These are phyloP conservation scores for Clarias fuscus DNA, from an alignment of 2,797 vertebrate species.

Conservation along the genomic window DNA sequence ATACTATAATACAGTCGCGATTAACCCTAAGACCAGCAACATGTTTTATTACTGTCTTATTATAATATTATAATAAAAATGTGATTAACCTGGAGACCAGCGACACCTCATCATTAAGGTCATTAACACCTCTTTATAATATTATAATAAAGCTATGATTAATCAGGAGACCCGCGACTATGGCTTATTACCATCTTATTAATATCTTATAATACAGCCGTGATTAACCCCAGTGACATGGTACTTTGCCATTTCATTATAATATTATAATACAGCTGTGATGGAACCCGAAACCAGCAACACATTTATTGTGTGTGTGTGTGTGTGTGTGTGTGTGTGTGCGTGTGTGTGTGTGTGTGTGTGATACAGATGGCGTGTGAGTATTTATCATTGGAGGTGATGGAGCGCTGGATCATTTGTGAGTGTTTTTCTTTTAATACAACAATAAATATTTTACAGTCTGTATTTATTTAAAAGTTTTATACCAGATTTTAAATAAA, in stretches of 20 bases:
- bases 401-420: conserved; percentile 95
- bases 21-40: too few relatives aligned
- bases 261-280: conserved; percentile 42
- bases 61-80: neutral
- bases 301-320: neutral
- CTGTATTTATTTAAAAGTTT: neutral
- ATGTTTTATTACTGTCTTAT: neutral
- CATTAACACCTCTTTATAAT: too few relatives aligned
- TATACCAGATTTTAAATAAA: neutral
- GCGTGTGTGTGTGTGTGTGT: conserved; percentile 19
- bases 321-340: conserved; percentile 19
- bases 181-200: conserved; percentile 63
- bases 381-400: conserved; percentile 88
- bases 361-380: conserved; percentile 86
- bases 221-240: too few relatives aligned
- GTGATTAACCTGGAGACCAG: too few relatives aligned
- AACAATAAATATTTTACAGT: neutral
- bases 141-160: conserved; percentile 73
- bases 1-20: too few relatives aligned
- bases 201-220: too few relatives aligned
- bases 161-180: conserved; percentile 81
- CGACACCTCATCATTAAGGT: too few relatives aligned
- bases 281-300: too few relatives aligned
- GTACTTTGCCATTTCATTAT: neutral
- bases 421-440: conserved; percentile 63